A percentile compares a stretch with the other conserved stretches of the same genome.
Evolutionary conservation across 2,113 vertebrate species (phyloP).

Genomic region (Butorides virescens): DNA sequence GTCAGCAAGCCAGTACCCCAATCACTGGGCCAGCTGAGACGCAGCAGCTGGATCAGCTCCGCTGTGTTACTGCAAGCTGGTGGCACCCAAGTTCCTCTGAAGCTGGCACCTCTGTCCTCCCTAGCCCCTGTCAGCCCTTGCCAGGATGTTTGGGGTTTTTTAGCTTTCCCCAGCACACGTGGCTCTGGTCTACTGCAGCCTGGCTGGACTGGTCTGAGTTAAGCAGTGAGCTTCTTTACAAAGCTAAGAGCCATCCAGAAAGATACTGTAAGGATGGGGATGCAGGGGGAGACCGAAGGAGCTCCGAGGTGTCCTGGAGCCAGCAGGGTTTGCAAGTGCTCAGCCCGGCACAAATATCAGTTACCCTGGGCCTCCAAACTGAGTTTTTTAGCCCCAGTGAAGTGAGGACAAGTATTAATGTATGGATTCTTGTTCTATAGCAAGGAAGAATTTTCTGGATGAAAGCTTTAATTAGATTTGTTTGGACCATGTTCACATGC

Average conservation of each 20-base stretch:
- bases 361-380: neutral
- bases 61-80: neutral
- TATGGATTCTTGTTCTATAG: conserved; percentile 29
- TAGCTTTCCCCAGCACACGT: neutral
- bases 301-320: neutral
- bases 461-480: conserved; percentile 66
- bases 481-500: conserved; percentile 50
- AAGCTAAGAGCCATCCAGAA: neutral
- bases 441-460: conserved; percentile 64
- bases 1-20: neutral
- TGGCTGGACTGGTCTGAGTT: neutral
- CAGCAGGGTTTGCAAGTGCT: neutral
- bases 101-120: neutral
- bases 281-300: neutral
- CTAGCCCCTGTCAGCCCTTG: neutral
- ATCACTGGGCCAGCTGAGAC: neutral
- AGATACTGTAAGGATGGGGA: neutral
- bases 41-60: neutral
- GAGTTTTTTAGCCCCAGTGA: conserved; percentile 6
- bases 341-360: neutral
- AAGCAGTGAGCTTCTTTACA: neutral
- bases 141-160: neutral
- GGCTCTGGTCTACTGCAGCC: neutral
- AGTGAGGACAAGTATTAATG: conserved; percentile 45
- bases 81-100: neutral